These are phyloP conservation scores for Ormyrus labotus DNA, from an alignment of 2,888 invertebrate genomes.

Conservation along the genomic window DNA sequence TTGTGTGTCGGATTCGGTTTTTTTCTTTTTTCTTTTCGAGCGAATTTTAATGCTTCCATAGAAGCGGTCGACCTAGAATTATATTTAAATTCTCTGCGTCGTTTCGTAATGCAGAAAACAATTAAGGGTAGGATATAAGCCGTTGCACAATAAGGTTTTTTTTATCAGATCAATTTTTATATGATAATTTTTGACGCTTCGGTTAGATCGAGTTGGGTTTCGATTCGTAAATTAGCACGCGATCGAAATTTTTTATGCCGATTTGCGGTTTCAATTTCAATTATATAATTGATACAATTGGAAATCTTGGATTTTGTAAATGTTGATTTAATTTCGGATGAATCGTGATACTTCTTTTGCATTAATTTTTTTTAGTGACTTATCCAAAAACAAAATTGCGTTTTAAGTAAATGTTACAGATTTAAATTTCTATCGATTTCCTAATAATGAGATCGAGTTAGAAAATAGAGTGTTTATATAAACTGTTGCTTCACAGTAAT, in stretches of 20 bases:
- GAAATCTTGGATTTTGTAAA: constrained; percentile 19
- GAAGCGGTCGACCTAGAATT: not conserved
- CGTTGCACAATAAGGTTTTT: not conserved
- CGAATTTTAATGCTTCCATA: not conserved
- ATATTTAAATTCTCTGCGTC: constrained; percentile 10
- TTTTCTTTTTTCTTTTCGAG: not conserved
- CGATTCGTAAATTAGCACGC: constrained; percentile 9
- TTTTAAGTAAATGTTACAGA: no score
- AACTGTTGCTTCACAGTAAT: no score
- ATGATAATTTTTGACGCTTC: not conserved
- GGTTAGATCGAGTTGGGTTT: constrained; percentile 13
- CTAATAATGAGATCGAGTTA: no score
- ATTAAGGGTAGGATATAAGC: not conserved
- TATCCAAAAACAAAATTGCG: no score
- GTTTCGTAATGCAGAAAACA: not conserved
- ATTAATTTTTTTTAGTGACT: not conserved
- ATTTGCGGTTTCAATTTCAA: constrained; percentile 31
- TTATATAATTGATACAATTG: constrained; percentile 33
- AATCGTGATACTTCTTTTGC: not conserved
- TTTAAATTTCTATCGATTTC: no score
- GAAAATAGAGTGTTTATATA: no score
- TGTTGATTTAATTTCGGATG: no score
- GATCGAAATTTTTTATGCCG: constrained; percentile 15
- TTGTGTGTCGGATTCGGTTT: not conserved
- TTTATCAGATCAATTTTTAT: not conserved